Evolutionary conservation across 1,140 invertebrate species (phyloP), one percentile per base, ranked within the genome.

Genomic region (Maconellicoccus hirsutus): DNA sequence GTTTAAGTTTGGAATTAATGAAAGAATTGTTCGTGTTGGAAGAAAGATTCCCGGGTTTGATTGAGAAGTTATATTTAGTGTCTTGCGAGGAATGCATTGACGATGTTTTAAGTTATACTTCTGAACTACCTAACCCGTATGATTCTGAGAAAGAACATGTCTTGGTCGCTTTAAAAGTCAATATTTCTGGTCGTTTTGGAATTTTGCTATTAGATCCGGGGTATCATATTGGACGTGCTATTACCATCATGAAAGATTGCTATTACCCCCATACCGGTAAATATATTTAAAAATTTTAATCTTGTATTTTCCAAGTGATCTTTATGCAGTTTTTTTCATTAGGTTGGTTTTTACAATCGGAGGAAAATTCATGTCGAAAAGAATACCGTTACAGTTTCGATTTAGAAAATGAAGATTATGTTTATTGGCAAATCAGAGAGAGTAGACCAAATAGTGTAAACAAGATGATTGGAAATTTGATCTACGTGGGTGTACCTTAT

Each of bases 51-150:
- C 85, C 87, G n/a, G 85, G 86, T 70, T 80, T 91, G 74, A 81
- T 80, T 10, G 82, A 82, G 70, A 84, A 85, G 75, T 83, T 89
- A 70, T 90, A 86, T 76, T 81, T 94, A 75, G 88, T 89, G 38
- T 94, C 92, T 16, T 95, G 92, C 76, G 93, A 95, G 81, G 93
- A 96, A 80, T 80, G 86, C 66, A 88, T 92, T 71, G 86, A 84
- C 59, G 83, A 86, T 66, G 81, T 87, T 59, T 78, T 82, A n/a
- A 83, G 83, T 29, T 91, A 91, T 75, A 83, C 89, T 0, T 14
- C 12, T 12, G 75, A 75, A 8, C 69, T 71, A 33, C 78, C 74
- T n/a, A 76, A 77, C 39, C 73, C 75, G 7, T 75, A 72, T 61
- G 74, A 73, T 6, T 77, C 76, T 0, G 90, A 93, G 76, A 94